A percentile compares a stretch with the other conserved stretches of the same genome.
Evolutionary conservation across 2,888 invertebrate species (phyloP).

Genomic region (Liposcelis brunnea): DNA sequence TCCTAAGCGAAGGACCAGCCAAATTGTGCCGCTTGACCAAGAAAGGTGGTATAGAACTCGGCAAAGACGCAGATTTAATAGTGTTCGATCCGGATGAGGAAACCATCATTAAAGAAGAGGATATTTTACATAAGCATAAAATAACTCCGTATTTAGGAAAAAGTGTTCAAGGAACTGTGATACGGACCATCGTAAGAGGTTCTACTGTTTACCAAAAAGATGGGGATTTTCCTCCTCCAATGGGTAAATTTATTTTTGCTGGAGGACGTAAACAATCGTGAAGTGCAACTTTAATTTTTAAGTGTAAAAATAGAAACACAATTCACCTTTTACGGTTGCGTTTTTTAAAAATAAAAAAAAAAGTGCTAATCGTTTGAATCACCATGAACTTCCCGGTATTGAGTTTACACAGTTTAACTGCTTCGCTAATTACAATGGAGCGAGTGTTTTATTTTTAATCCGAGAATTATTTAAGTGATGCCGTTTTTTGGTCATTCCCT

Average conservation of each 20-base stretch:
- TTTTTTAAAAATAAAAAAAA: too few species aligned
- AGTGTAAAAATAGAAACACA: too few species aligned
- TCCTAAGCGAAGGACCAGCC: slow-evolving; percentile 43
- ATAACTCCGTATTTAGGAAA: slow-evolving; percentile 48
- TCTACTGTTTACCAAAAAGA: slow-evolving; percentile 37
- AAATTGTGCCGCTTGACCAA: slow-evolving; percentile 39
- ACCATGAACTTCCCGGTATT: too few species aligned
- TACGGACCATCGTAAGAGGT: slow-evolving; percentile 47
- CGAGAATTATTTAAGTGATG: too few species aligned
- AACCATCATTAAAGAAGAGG: slow-evolving; percentile 36
- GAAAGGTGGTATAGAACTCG: slow-evolving; percentile 43
- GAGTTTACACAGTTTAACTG: too few species aligned
- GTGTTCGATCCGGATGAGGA: slow-evolving; percentile 48
- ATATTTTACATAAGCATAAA: slow-evolving; percentile 51
- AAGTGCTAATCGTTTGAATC: too few species aligned
- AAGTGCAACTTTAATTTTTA: too few species aligned
- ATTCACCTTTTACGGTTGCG: too few species aligned
- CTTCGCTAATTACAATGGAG: too few species aligned
- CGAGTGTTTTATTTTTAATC: too few species aligned
- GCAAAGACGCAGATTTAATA: slow-evolving; percentile 53
- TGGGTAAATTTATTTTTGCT: slow-evolving; percentile 32
- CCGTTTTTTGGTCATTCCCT: too few species aligned
- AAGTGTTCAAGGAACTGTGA: slow-evolving; percentile 40
- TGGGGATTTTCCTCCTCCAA: slow-evolving; percentile 26
- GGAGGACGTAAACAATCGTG: too few species aligned